Conservation (phyloP, 2,888 invertebrate genomes). For the Lithophane socia region DNA sequence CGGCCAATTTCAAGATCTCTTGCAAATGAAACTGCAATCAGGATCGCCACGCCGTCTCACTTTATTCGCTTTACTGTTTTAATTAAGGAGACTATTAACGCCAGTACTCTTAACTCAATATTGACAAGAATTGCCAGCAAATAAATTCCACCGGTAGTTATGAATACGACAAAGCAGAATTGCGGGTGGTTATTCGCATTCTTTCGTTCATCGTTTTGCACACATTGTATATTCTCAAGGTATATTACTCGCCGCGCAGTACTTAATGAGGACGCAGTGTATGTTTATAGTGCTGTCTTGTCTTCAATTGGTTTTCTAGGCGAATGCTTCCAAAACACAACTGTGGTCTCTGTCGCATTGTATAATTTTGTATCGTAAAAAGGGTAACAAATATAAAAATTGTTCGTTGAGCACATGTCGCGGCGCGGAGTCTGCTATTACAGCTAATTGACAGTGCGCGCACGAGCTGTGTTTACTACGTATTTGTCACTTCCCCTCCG, state of each 20-base stretch:
- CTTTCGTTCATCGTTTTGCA: conserved; percentile 30
- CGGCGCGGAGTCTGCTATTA: conserved; percentile 80
- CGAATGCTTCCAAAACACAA: conserved; percentile 52
- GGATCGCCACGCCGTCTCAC: conserved; percentile 24
- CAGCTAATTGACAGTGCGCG: conserved; percentile 85
- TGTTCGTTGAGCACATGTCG: conserved; percentile 85
- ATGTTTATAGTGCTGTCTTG: conserved; percentile 41
- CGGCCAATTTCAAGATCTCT: conserved; percentile 62
- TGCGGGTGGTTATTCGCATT: conserved; percentile 51
- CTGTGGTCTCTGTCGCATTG: conserved; percentile 51
- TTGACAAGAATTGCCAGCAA: conserved; percentile 60
- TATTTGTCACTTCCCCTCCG: conserved; percentile 87
- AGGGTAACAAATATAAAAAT: conserved; percentile 84
- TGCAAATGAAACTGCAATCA: conserved; percentile 33
- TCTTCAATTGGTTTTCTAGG: conserved; percentile 55
- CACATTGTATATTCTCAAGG: conserved; percentile 43
- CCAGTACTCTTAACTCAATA: conserved; percentile 60
- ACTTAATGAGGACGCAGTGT: conserved; percentile 50
- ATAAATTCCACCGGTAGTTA: conserved; percentile 49
- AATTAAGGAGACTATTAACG: conserved; percentile 67
- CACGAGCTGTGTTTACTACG: conserved; percentile 82
- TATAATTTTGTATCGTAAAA: conserved; percentile 85
- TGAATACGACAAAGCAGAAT: conserved; percentile 35
- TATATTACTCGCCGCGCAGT: conserved; percentile 21
- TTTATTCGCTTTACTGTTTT: conserved; percentile 62